phyloP scores from a whole-genome alignment of 2,797 vertebrate genomes.

The Manis javanica region DNA sequence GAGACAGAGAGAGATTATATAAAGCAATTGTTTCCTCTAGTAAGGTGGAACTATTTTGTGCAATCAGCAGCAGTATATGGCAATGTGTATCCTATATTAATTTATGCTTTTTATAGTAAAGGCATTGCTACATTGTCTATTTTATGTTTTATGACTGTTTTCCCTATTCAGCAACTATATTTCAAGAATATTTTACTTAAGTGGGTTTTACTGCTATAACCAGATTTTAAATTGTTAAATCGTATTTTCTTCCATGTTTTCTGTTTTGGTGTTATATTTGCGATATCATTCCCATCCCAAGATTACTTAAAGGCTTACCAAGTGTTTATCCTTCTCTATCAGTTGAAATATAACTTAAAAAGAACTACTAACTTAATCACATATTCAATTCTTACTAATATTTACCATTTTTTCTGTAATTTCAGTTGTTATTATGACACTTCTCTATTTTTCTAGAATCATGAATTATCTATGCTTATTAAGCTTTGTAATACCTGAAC shows the following conservation, averaged over 20 bases:
- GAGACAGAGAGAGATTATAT: neutral
- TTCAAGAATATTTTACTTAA: neutral
- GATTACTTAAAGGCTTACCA: neutral
- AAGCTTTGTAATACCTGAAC: neutral
- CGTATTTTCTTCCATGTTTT: neutral
- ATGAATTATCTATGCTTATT: neutral
- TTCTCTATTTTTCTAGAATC: neutral
- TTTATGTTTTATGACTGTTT: neutral
- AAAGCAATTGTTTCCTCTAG: neutral
- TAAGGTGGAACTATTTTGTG: neutral
- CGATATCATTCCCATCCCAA: neutral
- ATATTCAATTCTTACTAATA: neutral
- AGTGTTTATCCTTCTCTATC: neutral
- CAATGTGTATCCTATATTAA: neutral
- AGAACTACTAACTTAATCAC: neutral
- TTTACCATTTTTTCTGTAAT: neutral
- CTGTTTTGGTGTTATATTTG: neutral
- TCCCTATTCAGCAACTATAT: too few relatives aligned
- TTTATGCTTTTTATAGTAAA: neutral
- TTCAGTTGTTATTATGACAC: neutral
- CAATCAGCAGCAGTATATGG: neutral
- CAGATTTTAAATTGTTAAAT: neutral
- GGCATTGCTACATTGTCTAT: neutral
- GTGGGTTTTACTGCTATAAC: neutral
- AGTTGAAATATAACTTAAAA: neutral